Base-by-base conservation (phyloP, 2,888 invertebrate species). In the Magallana nippona region DNA sequence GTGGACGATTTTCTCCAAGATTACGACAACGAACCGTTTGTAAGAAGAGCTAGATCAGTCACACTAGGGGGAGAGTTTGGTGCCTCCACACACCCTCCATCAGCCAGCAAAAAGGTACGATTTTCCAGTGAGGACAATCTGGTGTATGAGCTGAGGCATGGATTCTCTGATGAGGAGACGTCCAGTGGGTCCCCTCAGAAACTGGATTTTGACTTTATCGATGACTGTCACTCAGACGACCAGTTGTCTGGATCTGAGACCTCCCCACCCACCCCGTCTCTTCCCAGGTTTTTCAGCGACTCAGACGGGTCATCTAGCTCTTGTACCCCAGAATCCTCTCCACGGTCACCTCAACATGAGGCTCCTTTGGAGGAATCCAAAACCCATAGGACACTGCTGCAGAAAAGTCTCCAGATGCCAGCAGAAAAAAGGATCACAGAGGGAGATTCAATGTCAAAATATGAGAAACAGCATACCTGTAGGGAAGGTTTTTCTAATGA, bases 261-360 rank as follows among this genome's bases (percentile, higher is more conserved):
- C 32, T 71, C 71, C 11, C 71, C 71, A 71, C 44, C 19, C 55
- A 80, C 22, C n/a, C 82, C 82, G 10, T 78, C 78, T 22, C 60
- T 82, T 1, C 78, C 78, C 10, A 71, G 82, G 15, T 82, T 57
- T 82, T 82, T 78, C 55, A 58, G 32, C 8, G 82, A 82, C 60
- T 82, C 82, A 32, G 78, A 78, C 8, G 58, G 78, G 22, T 82
- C 82, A 2, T 82, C 82, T 13, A 71, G 71, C 15, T 71, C 71
- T 22, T 80, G 80, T 80, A 80, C 56, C 15, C 57, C 80, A 17
- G 80, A 80, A 22, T 17, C 57, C 58, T 57, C 80, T 32, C 56
- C 55, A 22, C 19, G 56, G 10, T 55, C 19, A 44, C 55, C 10
- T 78, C 19, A 78, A 19, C 8, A n/a, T 2, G 55, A 13, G 11